These are phyloP conservation scores for Phymastichus coffea DNA, from an alignment of 1,140 invertebrate species.

Conservation along the genomic window DNA sequence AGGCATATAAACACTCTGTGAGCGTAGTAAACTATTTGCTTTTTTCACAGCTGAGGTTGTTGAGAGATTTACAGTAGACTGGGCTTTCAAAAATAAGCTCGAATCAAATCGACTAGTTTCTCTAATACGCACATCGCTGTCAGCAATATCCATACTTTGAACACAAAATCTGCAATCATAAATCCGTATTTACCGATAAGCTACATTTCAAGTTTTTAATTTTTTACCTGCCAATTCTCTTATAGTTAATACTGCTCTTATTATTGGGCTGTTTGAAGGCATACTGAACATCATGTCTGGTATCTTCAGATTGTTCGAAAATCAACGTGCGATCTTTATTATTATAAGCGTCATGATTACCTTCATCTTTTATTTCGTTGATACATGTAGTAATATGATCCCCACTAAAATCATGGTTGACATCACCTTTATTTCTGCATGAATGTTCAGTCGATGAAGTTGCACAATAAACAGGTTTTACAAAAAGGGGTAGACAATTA, in stretches of 20 bases:
- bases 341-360: conserved; percentile 50
- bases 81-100: conserved; percentile 34
- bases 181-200: neutral
- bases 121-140: conserved; percentile 52
- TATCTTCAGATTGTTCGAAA: conserved; percentile 48
- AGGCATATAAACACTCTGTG: conserved; percentile 49
- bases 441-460: neutral
- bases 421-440: conserved; percentile 29
- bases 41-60: conserved; percentile 9
- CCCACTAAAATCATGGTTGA: conserved; percentile 27
- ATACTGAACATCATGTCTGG: conserved; percentile 50
- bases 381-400: conserved; percentile 13
- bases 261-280: conserved; percentile 45
- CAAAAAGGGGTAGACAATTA: conserved; percentile 21
- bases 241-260: conserved; percentile 43
- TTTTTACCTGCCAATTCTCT: conserved; percentile 53
- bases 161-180: neutral
- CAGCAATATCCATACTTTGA: conserved; percentile 37
- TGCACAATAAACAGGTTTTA: conserved; percentile 2
- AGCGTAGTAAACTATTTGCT: conserved; percentile 41
- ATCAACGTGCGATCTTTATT: conserved; percentile 54
- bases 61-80: too few species aligned
- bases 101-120: conserved; percentile 34
- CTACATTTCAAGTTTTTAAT: too few species aligned
- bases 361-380: conserved; percentile 39